Evolutionary conservation across 2,888 invertebrate genomes (phyloP), one percentile per base, ranked within the genome.

Genomic region (Caenorhabditis imperialis): DNA sequence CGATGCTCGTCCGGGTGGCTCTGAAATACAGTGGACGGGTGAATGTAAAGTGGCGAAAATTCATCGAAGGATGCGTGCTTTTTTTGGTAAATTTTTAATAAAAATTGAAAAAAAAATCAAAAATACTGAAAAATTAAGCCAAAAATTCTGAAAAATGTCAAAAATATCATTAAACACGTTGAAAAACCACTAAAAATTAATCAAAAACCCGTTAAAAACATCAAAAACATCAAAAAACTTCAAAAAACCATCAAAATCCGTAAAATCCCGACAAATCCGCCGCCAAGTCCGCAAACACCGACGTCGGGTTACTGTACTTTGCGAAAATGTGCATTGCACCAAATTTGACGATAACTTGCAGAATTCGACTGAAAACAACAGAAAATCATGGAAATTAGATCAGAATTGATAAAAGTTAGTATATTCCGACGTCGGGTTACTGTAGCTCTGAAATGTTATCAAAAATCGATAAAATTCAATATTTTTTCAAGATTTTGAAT

Each of bases 1-100:
- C 96, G 14, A 91, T 99, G 82, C 96, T 99, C 90, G 93, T 95
- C 88, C 93, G 95, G 89, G 93, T 94, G 82, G 94, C 98, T 3
- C 90, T 97, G 85, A 92, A 93, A 20, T 99, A 99, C 90, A 95
- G 95, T 42, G 91, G 94, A 85, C 92, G 93, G 60, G 93, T 98
- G 90, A 95, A 90, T 27, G 92, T 92, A 89, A 92, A 93, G 75
- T 91, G 93, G 42, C 90, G 95, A 86, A 91, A 94, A 88, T 91
- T 94, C 84, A 91, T 95, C 87, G 95, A 95, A 89, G 94, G 94
- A 89, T 90, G 93, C 70, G 91, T 94, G 78, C 90, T 95, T 71
- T 89, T 94, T 44, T 93, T 93, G 91, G 93, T 93, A 75, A 63
- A 75, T 75, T 61, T 75, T 50, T 20, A 23, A 12, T 16, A 40